phyloP scores from a whole-genome alignment of 2,888 invertebrate genomes.

The Troides helena region DNA sequence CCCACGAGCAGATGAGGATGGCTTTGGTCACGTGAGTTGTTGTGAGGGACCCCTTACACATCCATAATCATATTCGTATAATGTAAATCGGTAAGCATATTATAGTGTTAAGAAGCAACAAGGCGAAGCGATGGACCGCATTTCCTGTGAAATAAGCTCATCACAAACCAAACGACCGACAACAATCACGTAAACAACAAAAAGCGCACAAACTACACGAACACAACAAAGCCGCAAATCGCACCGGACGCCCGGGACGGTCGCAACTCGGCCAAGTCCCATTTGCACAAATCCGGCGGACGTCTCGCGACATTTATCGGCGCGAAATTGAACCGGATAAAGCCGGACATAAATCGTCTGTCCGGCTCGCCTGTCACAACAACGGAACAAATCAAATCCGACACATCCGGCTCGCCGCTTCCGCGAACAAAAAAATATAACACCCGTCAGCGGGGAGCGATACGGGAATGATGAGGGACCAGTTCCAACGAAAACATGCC shows the following conservation, averaged over 20 bases:
- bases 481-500: too few species aligned
- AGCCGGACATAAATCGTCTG: slow-evolving; percentile 30
- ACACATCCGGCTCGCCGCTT: slow-evolving; percentile 60
- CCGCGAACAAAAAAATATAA: slow-evolving; percentile 52
- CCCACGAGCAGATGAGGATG: too few species aligned
- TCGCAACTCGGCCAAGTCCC: slow-evolving; percentile 2
- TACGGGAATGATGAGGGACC: too few species aligned
- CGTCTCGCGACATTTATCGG: slow-evolving; percentile 50
- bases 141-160: too few species aligned
- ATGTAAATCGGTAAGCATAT: too few species aligned
- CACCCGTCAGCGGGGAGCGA: slow-evolving; percentile 33
- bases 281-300: slow-evolving; percentile 22
- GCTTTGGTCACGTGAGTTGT: too few species aligned
- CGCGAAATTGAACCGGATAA: slow-evolving; percentile 12
- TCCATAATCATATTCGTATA: too few species aligned
- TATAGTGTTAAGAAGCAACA: too few species aligned
- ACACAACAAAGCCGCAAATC: slow-evolving; percentile 8
- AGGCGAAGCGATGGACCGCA: too few species aligned
- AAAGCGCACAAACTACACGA: neutral
- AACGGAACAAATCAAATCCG: slow-evolving; percentile 59
- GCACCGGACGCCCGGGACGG: slow-evolving; percentile 4
- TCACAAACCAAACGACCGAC: neutral
- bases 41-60: too few species aligned
- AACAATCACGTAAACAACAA: neutral
- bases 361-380: slow-evolving; percentile 58